These are phyloP conservation scores for Stegodyphus dumicola DNA, from an alignment of 1,140 invertebrate genomes.

Conservation along the genomic window DNA sequence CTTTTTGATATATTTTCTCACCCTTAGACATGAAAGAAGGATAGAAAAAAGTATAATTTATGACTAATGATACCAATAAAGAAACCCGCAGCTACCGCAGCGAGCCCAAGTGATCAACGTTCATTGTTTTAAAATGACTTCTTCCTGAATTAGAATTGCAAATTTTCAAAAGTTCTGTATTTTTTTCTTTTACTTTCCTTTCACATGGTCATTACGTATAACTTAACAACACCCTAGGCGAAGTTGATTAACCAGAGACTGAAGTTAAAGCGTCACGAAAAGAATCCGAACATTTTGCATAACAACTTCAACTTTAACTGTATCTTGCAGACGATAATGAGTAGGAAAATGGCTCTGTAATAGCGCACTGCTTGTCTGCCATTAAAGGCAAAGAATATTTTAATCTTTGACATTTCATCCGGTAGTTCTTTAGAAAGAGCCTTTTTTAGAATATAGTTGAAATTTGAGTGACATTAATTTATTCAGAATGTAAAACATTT, in stretches of 20 bases:
- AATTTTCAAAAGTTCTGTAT: conserved; percentile 12
- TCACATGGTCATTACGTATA: background rate
- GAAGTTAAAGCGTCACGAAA: conserved; percentile 6
- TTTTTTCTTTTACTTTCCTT: background rate
- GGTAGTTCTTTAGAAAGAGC: too few species aligned
- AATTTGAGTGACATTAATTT: too few species aligned
- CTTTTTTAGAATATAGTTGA: too few species aligned
- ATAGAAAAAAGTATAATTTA: too few species aligned
- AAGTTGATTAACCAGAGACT: conserved; percentile 29
- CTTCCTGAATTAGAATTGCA: conserved; percentile 20
- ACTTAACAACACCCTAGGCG: conserved; percentile 34
- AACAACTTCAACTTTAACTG: conserved; percentile 20
- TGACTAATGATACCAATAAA: too few species aligned
- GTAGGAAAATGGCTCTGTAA: conserved; percentile 9
- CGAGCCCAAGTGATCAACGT: background rate
- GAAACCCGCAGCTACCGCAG: too few species aligned
- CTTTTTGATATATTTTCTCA: too few species aligned
- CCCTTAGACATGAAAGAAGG: background rate
- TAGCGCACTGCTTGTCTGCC: background rate
- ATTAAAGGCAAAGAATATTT: background rate
- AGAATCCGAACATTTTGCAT: background rate
- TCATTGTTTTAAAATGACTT: conserved; percentile 33
- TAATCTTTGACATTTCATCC: background rate
- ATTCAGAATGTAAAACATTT: too few species aligned
- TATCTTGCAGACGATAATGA: background rate